Evolutionary conservation across 2,888 invertebrate species (phyloP).

Genomic region (Torymus aiolomorphi): DNA sequence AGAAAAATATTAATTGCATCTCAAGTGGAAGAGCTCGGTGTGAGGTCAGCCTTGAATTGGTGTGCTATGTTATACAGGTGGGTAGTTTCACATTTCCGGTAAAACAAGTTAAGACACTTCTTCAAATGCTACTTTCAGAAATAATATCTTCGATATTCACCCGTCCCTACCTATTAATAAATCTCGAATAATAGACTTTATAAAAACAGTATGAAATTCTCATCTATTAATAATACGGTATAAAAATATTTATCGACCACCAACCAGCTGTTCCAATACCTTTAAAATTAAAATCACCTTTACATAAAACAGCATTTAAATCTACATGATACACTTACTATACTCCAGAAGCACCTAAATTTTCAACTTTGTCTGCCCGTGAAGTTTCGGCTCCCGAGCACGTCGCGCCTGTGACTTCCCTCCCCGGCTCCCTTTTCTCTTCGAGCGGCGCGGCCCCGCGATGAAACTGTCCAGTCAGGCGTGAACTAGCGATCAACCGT

Average conservation of each 20-base stretch:
- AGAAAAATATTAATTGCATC: slow-evolving; percentile 9
- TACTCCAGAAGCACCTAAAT: slow-evolving; percentile 15
- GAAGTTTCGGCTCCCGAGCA: slow-evolving; percentile 17
- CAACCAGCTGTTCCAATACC: not conserved
- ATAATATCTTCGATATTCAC: not conserved
- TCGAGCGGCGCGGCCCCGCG: slow-evolving; percentile 14
- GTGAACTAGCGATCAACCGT: slow-evolving; percentile 61
- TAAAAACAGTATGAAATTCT: too few species aligned
- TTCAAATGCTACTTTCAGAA: not conserved
- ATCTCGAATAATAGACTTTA: too few species aligned
- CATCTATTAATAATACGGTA: too few species aligned
- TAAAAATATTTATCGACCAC: too few species aligned
- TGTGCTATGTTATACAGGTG: not conserved
- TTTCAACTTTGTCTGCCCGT: slow-evolving; percentile 38
- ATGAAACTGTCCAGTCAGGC: slow-evolving; percentile 58
- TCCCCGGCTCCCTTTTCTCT: slow-evolving; percentile 26
- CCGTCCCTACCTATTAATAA: too few species aligned
- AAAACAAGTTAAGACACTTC: too few species aligned
- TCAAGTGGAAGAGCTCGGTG: slow-evolving; percentile 31
- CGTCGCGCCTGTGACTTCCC: slow-evolving; percentile 5
- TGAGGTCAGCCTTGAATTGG: slow-evolving; percentile 18
- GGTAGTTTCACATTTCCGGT: not conserved
- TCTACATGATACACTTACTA: too few species aligned
- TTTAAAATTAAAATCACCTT: too few species aligned
- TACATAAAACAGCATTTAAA: too few species aligned